Conservation (phyloP, 2,113 vertebrate species). For the Tenrec ecaudatus region DNA sequence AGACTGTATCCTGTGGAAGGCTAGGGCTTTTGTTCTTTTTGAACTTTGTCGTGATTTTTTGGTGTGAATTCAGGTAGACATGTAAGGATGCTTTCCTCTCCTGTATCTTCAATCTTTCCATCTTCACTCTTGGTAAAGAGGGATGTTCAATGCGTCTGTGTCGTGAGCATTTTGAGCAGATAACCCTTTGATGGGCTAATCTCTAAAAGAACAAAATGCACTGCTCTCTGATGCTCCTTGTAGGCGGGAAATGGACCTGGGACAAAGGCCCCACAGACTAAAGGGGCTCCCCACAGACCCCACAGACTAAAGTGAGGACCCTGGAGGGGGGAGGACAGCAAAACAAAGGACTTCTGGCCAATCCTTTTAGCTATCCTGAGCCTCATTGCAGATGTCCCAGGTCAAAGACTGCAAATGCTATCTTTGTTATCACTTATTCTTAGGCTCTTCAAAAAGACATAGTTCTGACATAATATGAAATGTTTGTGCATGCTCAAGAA, state of each 20-base stretch:
- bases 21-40: background rate
- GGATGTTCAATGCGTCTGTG: background rate
- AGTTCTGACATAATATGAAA: background rate
- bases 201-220: slow-evolving; percentile 23
- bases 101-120: slow-evolving; percentile 46
- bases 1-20: background rate
- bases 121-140: background rate
- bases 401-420: background rate
- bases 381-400: too few species aligned
- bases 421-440: background rate
- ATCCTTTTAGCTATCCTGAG: background rate
- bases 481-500: background rate
- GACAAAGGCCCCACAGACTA: background rate
- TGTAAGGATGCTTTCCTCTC: background rate
- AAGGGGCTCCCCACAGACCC: too few species aligned
- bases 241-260: background rate
- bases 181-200: background rate
- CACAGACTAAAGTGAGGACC: background rate
- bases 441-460: background rate
- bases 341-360: background rate
- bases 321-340: background rate
- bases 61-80: background rate
- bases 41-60: background rate
- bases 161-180: background rate
- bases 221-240: background rate